A percentile compares a stretch with the other conserved stretches of the same genome.
These are phyloP conservation scores for Rhizoglyphus robini DNA, from an alignment of 1,140 invertebrate species.

Conservation along the genomic window DNA sequence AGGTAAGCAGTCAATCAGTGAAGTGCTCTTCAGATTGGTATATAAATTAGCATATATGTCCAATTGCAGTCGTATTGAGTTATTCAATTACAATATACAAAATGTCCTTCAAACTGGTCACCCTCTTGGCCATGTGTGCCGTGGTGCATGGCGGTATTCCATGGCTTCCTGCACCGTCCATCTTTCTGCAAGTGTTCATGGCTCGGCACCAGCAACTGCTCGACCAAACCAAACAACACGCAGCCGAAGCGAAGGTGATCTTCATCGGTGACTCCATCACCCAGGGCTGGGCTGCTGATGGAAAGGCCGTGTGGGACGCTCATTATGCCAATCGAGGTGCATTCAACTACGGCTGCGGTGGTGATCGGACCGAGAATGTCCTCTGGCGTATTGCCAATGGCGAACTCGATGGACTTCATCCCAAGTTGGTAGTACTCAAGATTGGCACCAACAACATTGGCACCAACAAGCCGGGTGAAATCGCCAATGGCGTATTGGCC, in stretches of 20 bases:
- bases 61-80: no score
- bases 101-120: no score
- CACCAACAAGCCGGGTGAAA: neutral
- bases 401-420: neutral
- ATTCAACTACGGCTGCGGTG: conserved; percentile 11
- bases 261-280: conserved; percentile 14
- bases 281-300: neutral
- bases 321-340: neutral
- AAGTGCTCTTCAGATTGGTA: no score
- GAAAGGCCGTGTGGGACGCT: neutral
- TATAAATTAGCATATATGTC: no score
- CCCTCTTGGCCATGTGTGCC: no score
- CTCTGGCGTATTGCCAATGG: conserved; percentile 1
- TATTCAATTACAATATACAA: no score
- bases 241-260: neutral
- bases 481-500: neutral
- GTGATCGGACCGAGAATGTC: conserved; percentile 8
- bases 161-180: no score
- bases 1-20: no score
- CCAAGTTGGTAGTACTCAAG: conserved; percentile 3
- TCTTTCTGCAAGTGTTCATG: no score
- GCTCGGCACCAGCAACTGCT: conserved; percentile 1
- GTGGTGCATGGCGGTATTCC: no score
- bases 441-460: conserved; percentile 12
- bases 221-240: neutral